A percentile compares a stretch with the other conserved stretches of the same genome.
These are phyloP conservation scores for Chelidonichthys spinosus DNA, from an alignment of 2,797 vertebrate genomes.

Conservation along the genomic window DNA sequence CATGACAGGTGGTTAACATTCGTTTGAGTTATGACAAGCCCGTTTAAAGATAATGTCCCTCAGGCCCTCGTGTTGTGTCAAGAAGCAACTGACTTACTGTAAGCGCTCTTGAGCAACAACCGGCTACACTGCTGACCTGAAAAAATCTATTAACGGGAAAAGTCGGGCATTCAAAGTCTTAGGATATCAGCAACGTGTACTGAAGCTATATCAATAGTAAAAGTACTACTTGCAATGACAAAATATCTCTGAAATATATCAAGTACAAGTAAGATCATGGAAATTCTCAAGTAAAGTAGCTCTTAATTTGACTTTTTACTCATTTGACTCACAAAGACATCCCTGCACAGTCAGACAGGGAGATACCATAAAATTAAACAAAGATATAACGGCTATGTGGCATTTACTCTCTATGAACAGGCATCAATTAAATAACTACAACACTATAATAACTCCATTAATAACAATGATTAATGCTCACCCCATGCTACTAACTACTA, in stretches of 20 bases:
- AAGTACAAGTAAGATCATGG: not conserved
- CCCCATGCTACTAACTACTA: not conserved
- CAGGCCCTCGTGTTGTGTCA: slow-evolving; percentile 23
- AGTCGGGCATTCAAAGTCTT: not conserved
- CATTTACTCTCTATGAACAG: not conserved
- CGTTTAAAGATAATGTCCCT: slow-evolving; percentile 47
- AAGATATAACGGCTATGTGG: not conserved
- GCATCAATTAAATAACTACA: not conserved
- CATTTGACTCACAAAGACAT: not conserved
- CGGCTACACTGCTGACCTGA: slow-evolving; percentile 23
- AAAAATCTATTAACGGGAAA: slow-evolving; percentile 9
- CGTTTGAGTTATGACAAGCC: not conserved
- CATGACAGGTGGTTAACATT: slow-evolving; percentile 13
- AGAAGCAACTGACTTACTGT: slow-evolving; percentile 62
- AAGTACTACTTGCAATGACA: not conserved
- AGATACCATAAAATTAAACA: not conserved
- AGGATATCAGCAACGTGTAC: not conserved
- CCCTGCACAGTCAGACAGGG: not conserved
- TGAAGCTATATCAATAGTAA: not conserved
- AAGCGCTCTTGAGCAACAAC: slow-evolving; percentile 69
- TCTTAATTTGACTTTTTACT: not conserved
- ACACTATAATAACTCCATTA: not conserved
- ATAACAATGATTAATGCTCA: not conserved
- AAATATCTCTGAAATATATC: no score
- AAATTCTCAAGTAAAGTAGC: not conserved